A percentile compares a stretch with the other conserved stretches of the same genome.
Evolutionary conservation across 2,888 invertebrate genomes (phyloP).

Genomic region (Harpalus rufipes): DNA sequence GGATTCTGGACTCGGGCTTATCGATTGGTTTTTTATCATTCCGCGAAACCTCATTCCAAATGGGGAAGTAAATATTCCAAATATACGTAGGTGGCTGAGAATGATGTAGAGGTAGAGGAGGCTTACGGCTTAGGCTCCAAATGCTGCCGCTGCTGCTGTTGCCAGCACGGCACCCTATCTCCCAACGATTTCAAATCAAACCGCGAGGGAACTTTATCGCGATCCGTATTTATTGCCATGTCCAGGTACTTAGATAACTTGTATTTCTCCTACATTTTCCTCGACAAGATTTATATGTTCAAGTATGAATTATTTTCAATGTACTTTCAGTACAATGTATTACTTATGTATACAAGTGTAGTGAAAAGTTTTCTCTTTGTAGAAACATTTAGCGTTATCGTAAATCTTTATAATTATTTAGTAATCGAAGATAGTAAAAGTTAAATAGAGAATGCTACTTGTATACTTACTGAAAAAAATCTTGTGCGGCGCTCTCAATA

Average conservation of each 20-base stretch:
- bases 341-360: too few species aligned
- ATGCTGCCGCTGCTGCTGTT: not conserved
- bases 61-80: slow-evolving; percentile 60
- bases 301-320: slow-evolving; percentile 3
- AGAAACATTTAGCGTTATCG: too few species aligned
- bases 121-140: slow-evolving; percentile 27
- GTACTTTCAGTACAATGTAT: too few species aligned
- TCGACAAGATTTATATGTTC: slow-evolving; percentile 15
- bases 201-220: slow-evolving; percentile 22
- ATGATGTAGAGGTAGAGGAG: slow-evolving; percentile 30
- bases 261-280: slow-evolving; percentile 35
- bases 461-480: too few species aligned
- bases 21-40: slow-evolving; percentile 56
- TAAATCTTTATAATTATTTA: too few species aligned
- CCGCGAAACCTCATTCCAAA: slow-evolving; percentile 54
- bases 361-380: too few species aligned
- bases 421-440: too few species aligned
- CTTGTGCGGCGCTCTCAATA: too few species aligned
- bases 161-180: slow-evolving; percentile 1
- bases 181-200: slow-evolving; percentile 20
- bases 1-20: slow-evolving; percentile 7
- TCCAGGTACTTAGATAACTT: slow-evolving; percentile 41
- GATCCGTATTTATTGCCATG: slow-evolving; percentile 52
- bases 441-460: too few species aligned
- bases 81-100: slow-evolving; percentile 50